phyloP scores from a whole-genome alignment of 2,113 vertebrate genomes.

The Calidris pugnax region DNA sequence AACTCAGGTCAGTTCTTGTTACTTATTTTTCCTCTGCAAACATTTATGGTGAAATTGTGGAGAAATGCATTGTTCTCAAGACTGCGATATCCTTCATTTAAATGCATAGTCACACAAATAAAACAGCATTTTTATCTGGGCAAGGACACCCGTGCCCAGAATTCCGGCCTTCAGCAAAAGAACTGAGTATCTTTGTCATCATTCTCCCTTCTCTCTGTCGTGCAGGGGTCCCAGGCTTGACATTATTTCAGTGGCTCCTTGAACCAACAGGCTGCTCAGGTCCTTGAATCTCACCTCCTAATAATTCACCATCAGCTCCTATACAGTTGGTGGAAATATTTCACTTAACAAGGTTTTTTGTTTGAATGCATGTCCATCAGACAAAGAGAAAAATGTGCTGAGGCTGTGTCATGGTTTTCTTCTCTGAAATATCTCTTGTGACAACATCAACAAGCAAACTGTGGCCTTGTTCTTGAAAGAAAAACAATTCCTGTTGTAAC shows the following conservation, averaged over 20 bases:
- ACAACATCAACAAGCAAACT: background rate
- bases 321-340: background rate
- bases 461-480: conserved; percentile 18
- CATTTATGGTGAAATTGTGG: background rate
- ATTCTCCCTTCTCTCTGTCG: background rate
- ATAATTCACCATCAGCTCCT: background rate
- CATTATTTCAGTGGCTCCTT: background rate
- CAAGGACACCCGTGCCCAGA: background rate
- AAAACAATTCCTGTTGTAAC: background rate
- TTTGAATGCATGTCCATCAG: background rate
- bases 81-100: background rate
- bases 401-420: background rate
- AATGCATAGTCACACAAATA: background rate
- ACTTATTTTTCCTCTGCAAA: background rate
- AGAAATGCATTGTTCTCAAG: background rate
- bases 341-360: background rate
- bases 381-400: background rate
- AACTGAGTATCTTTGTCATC: background rate
- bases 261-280: background rate
- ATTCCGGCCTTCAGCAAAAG: background rate
- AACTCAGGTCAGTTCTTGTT: background rate
- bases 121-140: background rate
- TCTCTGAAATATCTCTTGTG: background rate
- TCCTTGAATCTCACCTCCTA: background rate
- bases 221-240: background rate